phyloP scores from a whole-genome alignment of 2,797 vertebrate species.

The Chaunax sp. region DNA sequence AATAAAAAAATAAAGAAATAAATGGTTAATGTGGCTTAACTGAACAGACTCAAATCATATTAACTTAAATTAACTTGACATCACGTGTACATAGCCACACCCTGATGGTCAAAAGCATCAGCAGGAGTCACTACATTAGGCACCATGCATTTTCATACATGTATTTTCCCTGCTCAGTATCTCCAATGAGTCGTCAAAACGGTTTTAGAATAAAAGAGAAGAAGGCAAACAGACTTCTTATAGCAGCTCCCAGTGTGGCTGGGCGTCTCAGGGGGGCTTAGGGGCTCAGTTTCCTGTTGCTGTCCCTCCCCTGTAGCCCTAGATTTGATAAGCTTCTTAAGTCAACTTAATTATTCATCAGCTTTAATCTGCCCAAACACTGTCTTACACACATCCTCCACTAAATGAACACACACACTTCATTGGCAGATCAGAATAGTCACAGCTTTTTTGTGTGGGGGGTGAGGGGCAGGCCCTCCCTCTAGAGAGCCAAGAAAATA shows the following conservation, averaged over 20 bases:
- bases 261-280: conserved; percentile 47
- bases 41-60: no score
- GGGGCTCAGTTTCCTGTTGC: conserved; percentile 61
- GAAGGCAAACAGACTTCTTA: conserved; percentile 4
- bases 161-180: not conserved
- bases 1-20: no score
- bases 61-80: no score
- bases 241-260: conserved; percentile 29
- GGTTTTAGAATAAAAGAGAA: conserved; percentile 11
- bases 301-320: conserved; percentile 49
- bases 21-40: no score
- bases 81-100: no score
- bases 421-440: not conserved
- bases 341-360: conserved; percentile 75
- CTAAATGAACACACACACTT: conserved; percentile 22
- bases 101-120: no score
- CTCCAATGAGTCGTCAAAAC: conserved; percentile 6
- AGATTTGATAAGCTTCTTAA: conserved; percentile 77
- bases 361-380: conserved; percentile 67
- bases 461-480: no score
- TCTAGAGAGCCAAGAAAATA: not conserved
- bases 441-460: not conserved
- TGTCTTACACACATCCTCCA: conserved; percentile 34
- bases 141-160: no score
- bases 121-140: no score